Conservation (phyloP, 2,113 vertebrate species). For the Muscicapa adusta region DNA sequence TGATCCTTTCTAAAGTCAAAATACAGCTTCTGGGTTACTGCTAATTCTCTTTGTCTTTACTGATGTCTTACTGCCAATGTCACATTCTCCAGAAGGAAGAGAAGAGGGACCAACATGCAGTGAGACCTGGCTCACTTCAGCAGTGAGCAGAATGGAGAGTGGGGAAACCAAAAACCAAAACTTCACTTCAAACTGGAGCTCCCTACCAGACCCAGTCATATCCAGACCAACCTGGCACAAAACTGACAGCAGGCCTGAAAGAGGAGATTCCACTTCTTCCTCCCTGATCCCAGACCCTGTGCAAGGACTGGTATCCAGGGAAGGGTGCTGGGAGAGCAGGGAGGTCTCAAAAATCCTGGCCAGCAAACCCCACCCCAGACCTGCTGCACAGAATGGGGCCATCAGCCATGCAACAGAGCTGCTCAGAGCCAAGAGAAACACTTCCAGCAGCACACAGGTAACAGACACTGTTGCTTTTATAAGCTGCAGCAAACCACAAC, state of each 20-base stretch:
- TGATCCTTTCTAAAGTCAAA: not conserved
- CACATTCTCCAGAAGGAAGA: not conserved
- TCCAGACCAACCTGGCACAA: not conserved
- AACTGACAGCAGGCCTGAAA: not conserved
- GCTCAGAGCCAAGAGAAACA: not conserved
- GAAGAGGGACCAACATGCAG: not conserved
- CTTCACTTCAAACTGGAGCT: not conserved
- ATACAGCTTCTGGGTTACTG: not conserved
- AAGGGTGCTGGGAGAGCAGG: fast-evolving
- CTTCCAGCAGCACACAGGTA: not conserved
- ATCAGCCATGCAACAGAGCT: fast-evolving
- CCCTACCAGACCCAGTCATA: fast-evolving
- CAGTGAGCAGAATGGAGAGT: not conserved
- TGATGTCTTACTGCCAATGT: not conserved
- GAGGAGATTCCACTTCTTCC: not conserved
- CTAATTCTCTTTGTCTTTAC: not conserved
- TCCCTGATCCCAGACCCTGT: not conserved
- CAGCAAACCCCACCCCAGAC: not conserved
- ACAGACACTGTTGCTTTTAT: not conserved
- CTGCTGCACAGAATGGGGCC: not conserved
- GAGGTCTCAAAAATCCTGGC: fast-evolving
- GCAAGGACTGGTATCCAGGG: fast-evolving
- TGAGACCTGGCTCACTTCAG: not conserved
- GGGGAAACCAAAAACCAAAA: not conserved
- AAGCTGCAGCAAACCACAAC: not conserved